Percentiles rank a stretch among this genome's conserved stretches.
phyloP scores from a whole-genome alignment of 1,140 invertebrate species.

The Anoplolepis gracilipes region DNA sequence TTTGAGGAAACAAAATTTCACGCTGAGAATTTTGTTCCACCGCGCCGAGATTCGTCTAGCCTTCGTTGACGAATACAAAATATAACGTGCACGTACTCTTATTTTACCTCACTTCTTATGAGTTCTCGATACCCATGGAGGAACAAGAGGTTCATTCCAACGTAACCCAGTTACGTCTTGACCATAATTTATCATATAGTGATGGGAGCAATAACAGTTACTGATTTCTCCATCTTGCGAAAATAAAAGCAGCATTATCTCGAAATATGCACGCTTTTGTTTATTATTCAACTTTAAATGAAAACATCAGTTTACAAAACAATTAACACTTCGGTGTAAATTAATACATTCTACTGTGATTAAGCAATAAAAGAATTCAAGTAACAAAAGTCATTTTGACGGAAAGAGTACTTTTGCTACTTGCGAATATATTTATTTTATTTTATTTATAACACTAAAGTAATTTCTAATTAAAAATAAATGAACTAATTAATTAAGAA shows the following conservation, averaged over 20 bases:
- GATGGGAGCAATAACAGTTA: neutral
- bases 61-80: slow-evolving; percentile 22
- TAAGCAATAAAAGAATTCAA: too few species aligned
- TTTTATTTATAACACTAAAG: neutral
- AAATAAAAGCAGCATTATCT: slow-evolving; percentile 6
- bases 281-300: neutral
- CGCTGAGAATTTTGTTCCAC: slow-evolving; percentile 9
- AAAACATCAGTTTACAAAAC: neutral
- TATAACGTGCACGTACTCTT: neutral
- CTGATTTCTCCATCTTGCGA: neutral
- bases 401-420: too few species aligned
- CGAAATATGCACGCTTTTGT: neutral
- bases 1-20: slow-evolving; percentile 35
- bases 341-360: too few species aligned
- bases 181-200: slow-evolving; percentile 28
- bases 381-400: too few species aligned
- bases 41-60: neutral
- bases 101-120: slow-evolving; percentile 40
- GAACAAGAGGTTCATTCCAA: slow-evolving; percentile 61
- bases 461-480: neutral
- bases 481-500: neutral
- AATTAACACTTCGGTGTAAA: neutral
- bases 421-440: neutral
- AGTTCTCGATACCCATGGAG: slow-evolving; percentile 67
- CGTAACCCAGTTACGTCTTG: slow-evolving; percentile 64